Base-by-base conservation (phyloP, 1,140 invertebrate species). In the Caenorhabditis elegans region DNA sequence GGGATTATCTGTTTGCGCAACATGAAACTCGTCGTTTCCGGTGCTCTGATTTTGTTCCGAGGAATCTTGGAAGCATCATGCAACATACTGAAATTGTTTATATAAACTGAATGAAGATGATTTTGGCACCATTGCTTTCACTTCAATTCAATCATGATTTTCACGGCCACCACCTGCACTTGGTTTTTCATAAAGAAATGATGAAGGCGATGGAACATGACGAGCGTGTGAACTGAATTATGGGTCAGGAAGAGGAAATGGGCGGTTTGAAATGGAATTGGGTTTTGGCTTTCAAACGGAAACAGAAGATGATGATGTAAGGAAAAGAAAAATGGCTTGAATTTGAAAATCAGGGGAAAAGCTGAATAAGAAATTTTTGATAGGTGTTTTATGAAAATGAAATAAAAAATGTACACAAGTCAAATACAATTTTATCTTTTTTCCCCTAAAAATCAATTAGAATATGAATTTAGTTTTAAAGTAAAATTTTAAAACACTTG, bases 1-100 rank as follows among this genome's bases (percentile, higher is more conserved):
- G 60, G 60, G 60, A 70, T 70, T 70, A 70, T 70, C 60, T 36
- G 60, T 70, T 70, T 70, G 31, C 34, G 60, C 34, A 70, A 70
- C 60, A 70, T 24, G 60, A 70, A 70, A 70, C 31, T n/a, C n/a
- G n/a, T n/a, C n/a, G 60, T 31, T 70, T 70, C 60, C 34, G 31
- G n/a, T n/a, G n/a, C n/a, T 8, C 39, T 43, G 53, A 60, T 60
- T 60, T 34, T 34, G 53, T 60, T 60, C 53, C 53, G 53, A 28
- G 8, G 53, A 34, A 22, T 10, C 36, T 39, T 70, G 19, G 22
- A 26, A 53, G 10, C 34, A 39, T 24, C 26, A 39, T 19, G 34
- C 31, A 2, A n/a, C 3, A 6, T 13, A 65, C 31, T 70, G 60
- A 39, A 70, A 70, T 39, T 70, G 60, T 70, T 70, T 70, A 70